phyloP scores from a whole-genome alignment of 2,888 invertebrate species.

The Rhagonycha fulva region DNA sequence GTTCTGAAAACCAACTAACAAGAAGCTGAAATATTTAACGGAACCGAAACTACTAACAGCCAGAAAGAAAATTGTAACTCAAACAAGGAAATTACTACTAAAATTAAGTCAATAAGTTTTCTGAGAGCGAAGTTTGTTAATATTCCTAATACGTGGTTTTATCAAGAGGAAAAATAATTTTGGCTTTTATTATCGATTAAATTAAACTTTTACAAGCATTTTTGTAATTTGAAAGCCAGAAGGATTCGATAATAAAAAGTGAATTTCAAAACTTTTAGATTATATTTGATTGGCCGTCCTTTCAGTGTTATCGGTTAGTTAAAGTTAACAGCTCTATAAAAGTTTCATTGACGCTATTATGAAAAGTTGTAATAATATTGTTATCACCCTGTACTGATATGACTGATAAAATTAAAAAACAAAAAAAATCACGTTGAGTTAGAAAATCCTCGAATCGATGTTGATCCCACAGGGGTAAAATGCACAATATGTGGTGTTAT shows the following conservation, averaged over 20 bases:
- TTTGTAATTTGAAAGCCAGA: background rate
- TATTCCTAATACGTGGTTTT: background rate
- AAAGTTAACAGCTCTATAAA: too few species aligned
- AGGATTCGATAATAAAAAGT: background rate
- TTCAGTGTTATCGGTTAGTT: too few species aligned
- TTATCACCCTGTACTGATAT: too few species aligned
- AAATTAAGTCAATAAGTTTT: background rate
- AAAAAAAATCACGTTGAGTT: too few species aligned
- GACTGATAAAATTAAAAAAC: too few species aligned
- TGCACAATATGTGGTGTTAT: too few species aligned
- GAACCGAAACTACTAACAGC: background rate
- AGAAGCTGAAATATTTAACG: background rate
- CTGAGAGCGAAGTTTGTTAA: background rate
- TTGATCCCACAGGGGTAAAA: too few species aligned
- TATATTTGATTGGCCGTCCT: too few species aligned
- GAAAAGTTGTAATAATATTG: too few species aligned
- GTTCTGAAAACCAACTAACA: background rate
- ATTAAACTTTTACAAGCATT: background rate
- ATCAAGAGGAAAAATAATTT: background rate
- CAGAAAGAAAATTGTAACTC: background rate
- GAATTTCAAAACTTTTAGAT: background rate
- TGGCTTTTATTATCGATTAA: background rate
- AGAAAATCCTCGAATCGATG: too few species aligned
- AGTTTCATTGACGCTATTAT: too few species aligned
- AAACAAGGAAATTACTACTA: background rate